Percentiles rank a stretch among this genome's conserved stretches.
phyloP scores from a whole-genome alignment of 2,113 vertebrate genomes.

The Saccopteryx leptura region DNA sequence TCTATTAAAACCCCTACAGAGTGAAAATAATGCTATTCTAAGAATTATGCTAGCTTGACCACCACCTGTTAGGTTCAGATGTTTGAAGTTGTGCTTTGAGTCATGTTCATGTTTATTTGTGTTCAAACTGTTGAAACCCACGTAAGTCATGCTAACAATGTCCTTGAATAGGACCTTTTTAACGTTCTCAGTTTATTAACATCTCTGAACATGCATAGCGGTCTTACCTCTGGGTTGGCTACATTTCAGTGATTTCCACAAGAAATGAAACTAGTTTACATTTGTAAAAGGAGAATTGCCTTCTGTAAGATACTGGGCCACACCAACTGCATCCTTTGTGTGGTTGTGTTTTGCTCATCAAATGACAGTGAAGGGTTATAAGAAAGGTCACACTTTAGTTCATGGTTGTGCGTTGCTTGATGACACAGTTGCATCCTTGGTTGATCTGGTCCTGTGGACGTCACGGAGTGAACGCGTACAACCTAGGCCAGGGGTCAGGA shows the following conservation, averaged over 20 bases:
- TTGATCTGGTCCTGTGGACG: no score
- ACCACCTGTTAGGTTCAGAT: background rate
- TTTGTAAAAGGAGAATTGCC: background rate
- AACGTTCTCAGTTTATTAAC: background rate
- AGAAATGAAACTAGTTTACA: background rate
- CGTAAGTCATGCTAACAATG: no score
- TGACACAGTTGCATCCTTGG: no score
- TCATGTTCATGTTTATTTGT: background rate
- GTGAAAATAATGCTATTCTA: background rate
- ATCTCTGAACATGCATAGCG: background rate
- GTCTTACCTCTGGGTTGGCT: background rate
- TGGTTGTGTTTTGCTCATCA: background rate
- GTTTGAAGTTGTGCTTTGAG: background rate
- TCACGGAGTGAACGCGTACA: no score
- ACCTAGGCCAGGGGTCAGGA: no score
- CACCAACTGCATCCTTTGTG: background rate
- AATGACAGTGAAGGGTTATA: background rate
- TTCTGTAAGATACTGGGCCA: background rate
- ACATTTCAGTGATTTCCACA: background rate
- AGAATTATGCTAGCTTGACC: background rate
- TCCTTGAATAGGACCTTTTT: background rate
- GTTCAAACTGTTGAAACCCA: background rate
- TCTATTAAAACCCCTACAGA: background rate
- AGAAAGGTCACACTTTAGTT: background rate
- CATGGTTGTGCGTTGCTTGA: no score